Evolutionary conservation across 2,888 invertebrate species (phyloP).

Genomic region (Chironomus tentans): DNA sequence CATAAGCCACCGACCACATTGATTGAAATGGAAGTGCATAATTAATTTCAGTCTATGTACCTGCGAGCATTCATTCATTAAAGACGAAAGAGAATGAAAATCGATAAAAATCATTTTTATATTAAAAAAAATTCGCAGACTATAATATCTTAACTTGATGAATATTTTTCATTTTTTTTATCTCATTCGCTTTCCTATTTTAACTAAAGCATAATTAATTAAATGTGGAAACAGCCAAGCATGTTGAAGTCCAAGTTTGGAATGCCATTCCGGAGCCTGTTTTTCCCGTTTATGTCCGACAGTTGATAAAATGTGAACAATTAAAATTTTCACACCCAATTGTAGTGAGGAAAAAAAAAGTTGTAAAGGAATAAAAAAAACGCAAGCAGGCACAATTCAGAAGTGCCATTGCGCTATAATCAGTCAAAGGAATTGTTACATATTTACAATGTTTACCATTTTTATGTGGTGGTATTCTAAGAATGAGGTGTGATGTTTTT

Average conservation of each 20-base stretch:
- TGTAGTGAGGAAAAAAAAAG: not conserved
- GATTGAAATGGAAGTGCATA: conserved; percentile 25
- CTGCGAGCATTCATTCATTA: not conserved
- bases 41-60: conserved; percentile 6
- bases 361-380: not conserved
- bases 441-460: no score
- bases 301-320: conserved; percentile 9
- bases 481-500: no score
- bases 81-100: not conserved
- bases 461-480: no score
- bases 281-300: not conserved
- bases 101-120: no score
- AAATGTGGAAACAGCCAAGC: not conserved
- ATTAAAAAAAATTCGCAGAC: no score
- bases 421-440: not conserved
- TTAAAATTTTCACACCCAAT: conserved; percentile 24
- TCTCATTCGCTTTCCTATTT: not conserved
- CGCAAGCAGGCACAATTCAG: no score
- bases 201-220: not conserved
- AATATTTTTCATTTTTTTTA: not conserved
- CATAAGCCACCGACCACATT: not conserved
- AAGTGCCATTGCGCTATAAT: not conserved
- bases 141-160: no score
- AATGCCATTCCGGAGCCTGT: not conserved
- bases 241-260: not conserved